These are phyloP conservation scores for Esox masquinongy DNA, from an alignment of 2,797 vertebrate species.

Conservation along the genomic window DNA sequence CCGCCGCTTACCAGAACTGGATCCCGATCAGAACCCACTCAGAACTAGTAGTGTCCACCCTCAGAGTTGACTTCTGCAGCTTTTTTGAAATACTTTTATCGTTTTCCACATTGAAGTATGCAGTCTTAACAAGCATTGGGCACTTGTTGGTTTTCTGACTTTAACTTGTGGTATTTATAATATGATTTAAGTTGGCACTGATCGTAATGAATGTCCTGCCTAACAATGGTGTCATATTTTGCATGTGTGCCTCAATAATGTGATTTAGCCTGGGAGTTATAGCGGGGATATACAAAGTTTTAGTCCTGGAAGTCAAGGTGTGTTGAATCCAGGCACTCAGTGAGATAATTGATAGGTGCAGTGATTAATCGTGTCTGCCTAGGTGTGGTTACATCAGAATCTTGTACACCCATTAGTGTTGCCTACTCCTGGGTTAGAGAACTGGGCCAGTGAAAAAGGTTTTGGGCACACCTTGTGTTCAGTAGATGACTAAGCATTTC, in stretches of 20 bases:
- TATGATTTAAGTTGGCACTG: neutral
- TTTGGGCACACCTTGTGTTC: no score
- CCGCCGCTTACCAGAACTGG: neutral
- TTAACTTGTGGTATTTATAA: neutral
- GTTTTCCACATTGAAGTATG: slow-evolving; percentile 9
- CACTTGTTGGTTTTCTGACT: slow-evolving; percentile 21
- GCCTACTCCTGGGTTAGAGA: no score
- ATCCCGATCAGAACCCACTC: neutral
- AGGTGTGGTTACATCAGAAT: no score
- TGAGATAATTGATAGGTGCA: no score
- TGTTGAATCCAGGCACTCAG: no score
- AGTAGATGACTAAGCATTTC: no score
- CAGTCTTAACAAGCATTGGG: slow-evolving; percentile 2
- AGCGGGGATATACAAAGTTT: no score
- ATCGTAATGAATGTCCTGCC: neutral
- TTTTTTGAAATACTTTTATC: neutral
- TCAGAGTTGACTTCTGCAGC: slow-evolving; percentile 6
- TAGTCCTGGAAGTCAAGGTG: no score
- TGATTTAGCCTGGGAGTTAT: no score
- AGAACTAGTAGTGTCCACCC: neutral
- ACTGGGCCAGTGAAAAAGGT: no score
- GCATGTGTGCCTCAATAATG: neutral
- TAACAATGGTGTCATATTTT: neutral
- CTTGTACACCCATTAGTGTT: no score
- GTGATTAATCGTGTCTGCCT: no score